A percentile compares a stretch with the other conserved stretches of the same genome.
Evolutionary conservation across 2,797 vertebrate genomes (phyloP).

Genomic region (Enteromius afrohamiltoni): DNA sequence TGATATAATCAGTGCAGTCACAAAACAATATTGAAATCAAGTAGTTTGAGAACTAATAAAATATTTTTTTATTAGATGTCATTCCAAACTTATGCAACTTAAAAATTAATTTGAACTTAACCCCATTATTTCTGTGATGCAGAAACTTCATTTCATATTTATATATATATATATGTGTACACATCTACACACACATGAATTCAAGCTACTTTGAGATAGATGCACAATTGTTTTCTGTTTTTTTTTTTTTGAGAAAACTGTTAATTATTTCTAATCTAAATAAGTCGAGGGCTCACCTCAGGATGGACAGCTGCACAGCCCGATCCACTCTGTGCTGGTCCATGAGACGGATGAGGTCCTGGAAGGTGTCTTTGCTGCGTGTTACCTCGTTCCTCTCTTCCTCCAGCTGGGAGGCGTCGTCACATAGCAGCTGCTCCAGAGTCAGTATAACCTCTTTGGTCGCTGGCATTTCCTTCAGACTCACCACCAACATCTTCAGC

Average conservation of each 20-base stretch:
- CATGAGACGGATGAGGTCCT: conserved; percentile 84
- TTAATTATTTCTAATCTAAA: neutral
- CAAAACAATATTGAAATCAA: neutral
- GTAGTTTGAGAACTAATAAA: neutral
- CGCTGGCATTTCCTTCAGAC: conserved; percentile 76
- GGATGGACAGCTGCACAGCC: conserved; percentile 79
- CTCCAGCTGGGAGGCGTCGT: conserved; percentile 65
- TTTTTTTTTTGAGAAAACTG: neutral
- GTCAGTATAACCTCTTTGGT: conserved; percentile 87
- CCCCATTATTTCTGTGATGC: too few species aligned
- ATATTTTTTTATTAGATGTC: neutral
- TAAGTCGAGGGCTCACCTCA: conserved; percentile 72
- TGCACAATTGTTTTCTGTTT: too few species aligned
- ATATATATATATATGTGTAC: too few species aligned
- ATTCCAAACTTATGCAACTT: neutral
- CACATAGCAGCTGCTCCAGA: conserved; percentile 85
- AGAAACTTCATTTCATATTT: neutral
- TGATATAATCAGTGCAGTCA: neutral
- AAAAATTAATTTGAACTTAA: neutral
- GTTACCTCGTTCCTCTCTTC: conserved; percentile 76
- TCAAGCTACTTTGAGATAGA: neutral
- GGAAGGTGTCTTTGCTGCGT: conserved; percentile 81
- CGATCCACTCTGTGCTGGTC: conserved; percentile 85
- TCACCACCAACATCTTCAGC: conserved; percentile 76
- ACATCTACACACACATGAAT: too few species aligned